Conservation (phyloP, 2,797 vertebrate species). For the Coregonus sp. region DNA sequence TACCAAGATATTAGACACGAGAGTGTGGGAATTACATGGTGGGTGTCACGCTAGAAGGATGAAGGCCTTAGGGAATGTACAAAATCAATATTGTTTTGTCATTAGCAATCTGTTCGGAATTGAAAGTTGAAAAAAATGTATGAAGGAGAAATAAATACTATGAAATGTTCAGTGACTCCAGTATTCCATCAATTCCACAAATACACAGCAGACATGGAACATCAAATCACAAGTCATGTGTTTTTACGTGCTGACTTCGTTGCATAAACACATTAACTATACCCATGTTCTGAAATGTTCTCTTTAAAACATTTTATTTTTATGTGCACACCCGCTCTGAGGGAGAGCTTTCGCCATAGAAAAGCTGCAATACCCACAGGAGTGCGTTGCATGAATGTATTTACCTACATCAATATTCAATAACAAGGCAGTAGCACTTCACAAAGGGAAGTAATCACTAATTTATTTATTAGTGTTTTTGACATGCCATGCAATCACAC, state of each 20-base stretch:
- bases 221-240: neutral
- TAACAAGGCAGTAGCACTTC: slow-evolving; percentile 56
- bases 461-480: slow-evolving; percentile 72
- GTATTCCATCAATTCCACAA: neutral
- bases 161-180: neutral
- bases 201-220: neutral
- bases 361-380: slow-evolving; percentile 47
- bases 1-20: slow-evolving; percentile 26
- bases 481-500: slow-evolving; percentile 59
- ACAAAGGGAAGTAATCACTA: slow-evolving; percentile 67
- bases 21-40: slow-evolving; percentile 15
- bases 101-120: slow-evolving; percentile 48
- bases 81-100: slow-evolving; percentile 46
- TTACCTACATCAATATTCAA: slow-evolving; percentile 77
- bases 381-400: slow-evolving; percentile 58
- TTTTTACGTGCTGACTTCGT: neutral
- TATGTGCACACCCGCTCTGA: slow-evolving; percentile 19
- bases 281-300: slow-evolving; percentile 13
- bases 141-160: slow-evolving; percentile 22
- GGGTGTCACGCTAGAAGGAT: slow-evolving; percentile 35
- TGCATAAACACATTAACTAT: slow-evolving; percentile 7
- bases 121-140: slow-evolving; percentile 24
- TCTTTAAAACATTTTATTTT: slow-evolving; percentile 29
- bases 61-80: slow-evolving; percentile 30
- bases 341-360: slow-evolving; percentile 24